Conservation (phyloP, 2,888 invertebrate genomes). For the Cryptocheilus praepositus region DNA sequence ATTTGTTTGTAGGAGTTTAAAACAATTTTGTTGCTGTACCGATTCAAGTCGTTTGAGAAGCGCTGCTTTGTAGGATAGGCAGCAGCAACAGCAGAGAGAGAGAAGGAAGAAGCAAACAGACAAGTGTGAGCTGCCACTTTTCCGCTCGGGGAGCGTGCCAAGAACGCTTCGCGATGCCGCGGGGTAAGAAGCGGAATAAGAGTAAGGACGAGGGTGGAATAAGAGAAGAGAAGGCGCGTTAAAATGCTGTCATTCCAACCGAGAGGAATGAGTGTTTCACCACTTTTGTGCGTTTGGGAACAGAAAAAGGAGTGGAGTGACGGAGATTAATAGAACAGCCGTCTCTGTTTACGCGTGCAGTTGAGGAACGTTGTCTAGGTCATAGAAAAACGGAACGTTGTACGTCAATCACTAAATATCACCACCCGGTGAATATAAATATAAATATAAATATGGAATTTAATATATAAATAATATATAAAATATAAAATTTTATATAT, state of each 20-base stretch:
- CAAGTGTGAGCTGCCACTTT: conserved; percentile 44
- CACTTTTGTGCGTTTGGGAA: conserved; percentile 7
- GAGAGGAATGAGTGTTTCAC: too few relatives aligned
- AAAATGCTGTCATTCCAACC: background rate
- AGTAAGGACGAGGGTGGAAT: conserved; percentile 17
- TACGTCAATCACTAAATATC: too few relatives aligned
- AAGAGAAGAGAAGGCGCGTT: background rate
- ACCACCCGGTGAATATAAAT: too few relatives aligned
- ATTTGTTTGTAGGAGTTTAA: too few relatives aligned
- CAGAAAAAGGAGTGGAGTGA: background rate
- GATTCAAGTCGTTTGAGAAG: too few relatives aligned
- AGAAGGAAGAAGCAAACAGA: background rate
- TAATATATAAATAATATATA: too few relatives aligned
- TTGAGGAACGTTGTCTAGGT: too few relatives aligned
- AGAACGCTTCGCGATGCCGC: conserved; percentile 26
- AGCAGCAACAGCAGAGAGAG: conserved; percentile 1
- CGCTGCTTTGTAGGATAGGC: background rate
- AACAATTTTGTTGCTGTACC: too few relatives aligned
- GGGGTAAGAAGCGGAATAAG: conserved; percentile 2
- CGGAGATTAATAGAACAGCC: background rate
- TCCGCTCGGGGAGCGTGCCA: conserved; percentile 47
- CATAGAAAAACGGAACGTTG: too few relatives aligned
- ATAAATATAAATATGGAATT: too few relatives aligned
- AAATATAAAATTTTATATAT: too few relatives aligned
- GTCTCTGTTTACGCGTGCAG: too few relatives aligned